Evolutionary conservation across 2,888 invertebrate species (phyloP).

Genomic region (Pristionchus japonicus): DNA sequence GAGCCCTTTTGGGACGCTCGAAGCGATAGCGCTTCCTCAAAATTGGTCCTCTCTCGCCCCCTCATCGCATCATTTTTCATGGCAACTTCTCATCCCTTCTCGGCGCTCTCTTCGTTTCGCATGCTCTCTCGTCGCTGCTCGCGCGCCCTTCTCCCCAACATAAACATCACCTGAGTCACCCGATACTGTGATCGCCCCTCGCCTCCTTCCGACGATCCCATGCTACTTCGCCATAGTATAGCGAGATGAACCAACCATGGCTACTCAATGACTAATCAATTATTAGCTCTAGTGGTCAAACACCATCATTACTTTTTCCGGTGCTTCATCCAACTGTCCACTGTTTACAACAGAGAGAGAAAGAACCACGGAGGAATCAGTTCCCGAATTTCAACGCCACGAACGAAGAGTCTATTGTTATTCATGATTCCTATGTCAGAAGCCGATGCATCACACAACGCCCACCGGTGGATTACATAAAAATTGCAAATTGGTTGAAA

Average conservation of each 20-base stretch:
- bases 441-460: not conserved
- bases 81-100: not conserved
- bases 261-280: not conserved
- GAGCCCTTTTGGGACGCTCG: not conserved
- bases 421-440: not conserved
- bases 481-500: not conserved
- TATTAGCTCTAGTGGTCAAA: not conserved
- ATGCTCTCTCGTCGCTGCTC: not conserved
- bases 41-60: not conserved
- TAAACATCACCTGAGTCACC: conserved; percentile 38
- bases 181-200: not conserved
- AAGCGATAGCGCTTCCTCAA: not conserved
- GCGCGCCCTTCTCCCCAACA: not conserved
- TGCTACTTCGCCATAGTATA: not conserved
- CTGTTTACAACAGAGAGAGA: too few species aligned
- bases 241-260: not conserved
- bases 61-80: not conserved
- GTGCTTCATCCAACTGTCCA: too few species aligned
- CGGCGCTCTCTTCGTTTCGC: not conserved
- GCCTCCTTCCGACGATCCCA: not conserved
- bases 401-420: not conserved
- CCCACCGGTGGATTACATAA: not conserved
- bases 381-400: not conserved
- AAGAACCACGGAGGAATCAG: too few species aligned
- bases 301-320: too few species aligned